Base-by-base conservation (phyloP, 2,888 invertebrate genomes). In the Antheraea yamamai region DNA sequence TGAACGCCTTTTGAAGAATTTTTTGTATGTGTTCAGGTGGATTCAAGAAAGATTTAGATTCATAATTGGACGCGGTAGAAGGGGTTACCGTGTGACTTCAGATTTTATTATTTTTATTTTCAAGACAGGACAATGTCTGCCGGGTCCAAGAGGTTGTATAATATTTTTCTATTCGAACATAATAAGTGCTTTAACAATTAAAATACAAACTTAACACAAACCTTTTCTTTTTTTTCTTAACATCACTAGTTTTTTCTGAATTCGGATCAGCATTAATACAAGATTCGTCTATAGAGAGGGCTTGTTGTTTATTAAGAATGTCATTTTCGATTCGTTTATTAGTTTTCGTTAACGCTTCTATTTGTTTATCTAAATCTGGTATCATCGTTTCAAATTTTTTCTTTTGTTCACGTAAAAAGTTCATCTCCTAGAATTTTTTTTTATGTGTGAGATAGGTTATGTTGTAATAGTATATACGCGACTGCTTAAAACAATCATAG, bases 401-500 rank as follows among this genome's bases (percentile, higher is more conserved):
- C 79, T 90, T 92, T 76, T 93, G 87, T 3, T 87, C 85, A 4
- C 86, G 82, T n/a, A 95, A 83, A 78, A 90, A 94, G 0, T 88
- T 82, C 75, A 82, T 85, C 81, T 95, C 94, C 94, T 95, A 73
- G 4, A 82, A 81, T 8, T 55, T 51, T 30, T 23, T 74, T 51
- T 66, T 52, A 39, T 16, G 4, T 6, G 4, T 16, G 18, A 14
- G 16, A 52, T 52, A 52, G 14, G 14, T 52, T 4, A 16, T 52
- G 35, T 52, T 52, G 16, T 1, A 2, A 16, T 18, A 2, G 18
- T 52, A 52, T 52, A 52, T 16, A 51, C 8, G 51, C 14, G 14
- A 51, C 51, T 51, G 16, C 8, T 51, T 51, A 51, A 16, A 51
- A 55, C 18, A 18, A 55, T 55, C 18, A 20, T 2, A 20, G 18